Base-by-base conservation (phyloP, 1,140 invertebrate genomes). In the Alviniconcha marisindica region DNA sequence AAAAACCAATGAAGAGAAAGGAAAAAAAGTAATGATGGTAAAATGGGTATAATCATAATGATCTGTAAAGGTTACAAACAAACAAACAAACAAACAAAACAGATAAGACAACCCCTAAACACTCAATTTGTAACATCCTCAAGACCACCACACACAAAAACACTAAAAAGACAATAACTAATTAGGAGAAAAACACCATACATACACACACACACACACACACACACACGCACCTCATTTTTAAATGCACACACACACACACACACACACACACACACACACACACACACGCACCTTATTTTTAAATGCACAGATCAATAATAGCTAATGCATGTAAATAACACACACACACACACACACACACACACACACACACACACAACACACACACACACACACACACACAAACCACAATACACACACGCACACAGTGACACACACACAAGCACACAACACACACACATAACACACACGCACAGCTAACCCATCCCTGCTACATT, bases 261-360 rank as follows among this genome's bases (percentile, higher is more conserved):
- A 66, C 63, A 28, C n/a, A 33, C 31, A 66, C 63, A 33, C 63
- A 66, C 63, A 33, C 63, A 66, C 63, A 66, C 63, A 66, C 63
- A 66, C 21, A 66, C 63, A 66, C 63, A 66, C 63, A 66, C 14
- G 33, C 56, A 60, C 56, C 7, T 51, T 51, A 60, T 14, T 4
- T 24, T n/a, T 60, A 60, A 10, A 60, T 60, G 15, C 56, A 51
- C 7, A 51, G 21, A 51, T 51, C 48, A 51, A 51, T 12, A 51
- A 21, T 7, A 51, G 21, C 48, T 51, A 51, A 51, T 51, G 48
- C 48, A 51, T 21, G 48, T 51, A 51, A 12, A 51, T 24, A 24
- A 60, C 56, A 60, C 24, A 10, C 56, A 60, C 24, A 60, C n/a
- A 21, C 56, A 71, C 33, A 24, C 24, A 40, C 36, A 40, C 69